Percentiles rank a stretch among this genome's conserved stretches.
Evolutionary conservation across 2,888 invertebrate genomes (phyloP).

Genomic region (Cinara cedri): DNA sequence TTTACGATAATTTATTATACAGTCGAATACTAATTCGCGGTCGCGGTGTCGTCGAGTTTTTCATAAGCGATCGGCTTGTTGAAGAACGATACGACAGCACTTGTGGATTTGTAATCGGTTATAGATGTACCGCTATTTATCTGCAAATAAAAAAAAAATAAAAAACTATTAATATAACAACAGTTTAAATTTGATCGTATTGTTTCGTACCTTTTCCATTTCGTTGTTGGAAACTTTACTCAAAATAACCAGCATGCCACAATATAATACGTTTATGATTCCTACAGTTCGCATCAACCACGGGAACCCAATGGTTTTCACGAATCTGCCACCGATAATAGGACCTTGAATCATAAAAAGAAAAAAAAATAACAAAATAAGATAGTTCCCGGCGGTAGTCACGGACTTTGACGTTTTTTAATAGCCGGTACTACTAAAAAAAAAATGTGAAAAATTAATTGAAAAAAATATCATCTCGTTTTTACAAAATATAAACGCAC

Average conservation of each 20-base stretch:
- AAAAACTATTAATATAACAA: background rate
- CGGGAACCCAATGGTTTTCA: constrained; percentile 73
- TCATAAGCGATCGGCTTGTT: constrained; percentile 24
- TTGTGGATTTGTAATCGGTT: constrained; percentile 37
- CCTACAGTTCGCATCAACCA: constrained; percentile 78
- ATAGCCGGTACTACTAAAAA: no score
- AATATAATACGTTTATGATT: constrained; percentile 72
- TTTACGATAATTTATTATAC: no score
- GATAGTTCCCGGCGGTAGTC: no score
- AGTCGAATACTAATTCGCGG: background rate
- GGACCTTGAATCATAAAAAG: constrained; percentile 69
- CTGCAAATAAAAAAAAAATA: constrained; percentile 6
- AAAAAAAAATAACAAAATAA: no score
- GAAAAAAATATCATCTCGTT: no score
- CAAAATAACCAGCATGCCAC: constrained; percentile 60
- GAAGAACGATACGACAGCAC: constrained; percentile 4
- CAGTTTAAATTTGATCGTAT: background rate
- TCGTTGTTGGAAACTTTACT: constrained; percentile 12
- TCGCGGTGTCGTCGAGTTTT: constrained; percentile 9
- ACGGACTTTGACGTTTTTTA: no score
- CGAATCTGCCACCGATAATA: constrained; percentile 74
- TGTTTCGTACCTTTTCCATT: constrained; percentile 6
- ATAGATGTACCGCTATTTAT: background rate
- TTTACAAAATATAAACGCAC: no score
- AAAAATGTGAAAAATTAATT: no score